A percentile compares a stretch with the other conserved stretches of the same genome.
phyloP scores from a whole-genome alignment of 1,140 invertebrate species.

The Diabrotica virgifera region DNA sequence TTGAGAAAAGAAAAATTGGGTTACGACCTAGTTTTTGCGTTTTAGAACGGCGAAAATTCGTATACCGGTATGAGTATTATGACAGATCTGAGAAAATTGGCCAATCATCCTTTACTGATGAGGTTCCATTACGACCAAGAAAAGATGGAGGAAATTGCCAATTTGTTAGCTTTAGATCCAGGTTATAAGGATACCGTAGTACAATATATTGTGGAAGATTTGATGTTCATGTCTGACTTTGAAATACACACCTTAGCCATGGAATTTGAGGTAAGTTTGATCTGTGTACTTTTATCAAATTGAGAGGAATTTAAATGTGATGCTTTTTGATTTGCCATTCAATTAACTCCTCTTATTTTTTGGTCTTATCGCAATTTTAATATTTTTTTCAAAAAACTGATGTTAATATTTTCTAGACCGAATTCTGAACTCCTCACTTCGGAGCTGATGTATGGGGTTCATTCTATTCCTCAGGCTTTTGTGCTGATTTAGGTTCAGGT shows the following conservation, averaged over 20 bases:
- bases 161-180: slow-evolving; percentile 66
- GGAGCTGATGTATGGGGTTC: no score
- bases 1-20: no score
- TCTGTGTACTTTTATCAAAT: no score
- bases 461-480: no score
- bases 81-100: slow-evolving; percentile 84
- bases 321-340: no score
- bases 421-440: no score
- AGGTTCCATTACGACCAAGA: slow-evolving; percentile 75
- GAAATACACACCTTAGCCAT: slow-evolving; percentile 80
- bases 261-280: slow-evolving; percentile 56
- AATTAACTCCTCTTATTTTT: no score
- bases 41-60: slow-evolving; percentile 24
- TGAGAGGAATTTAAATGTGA: no score
- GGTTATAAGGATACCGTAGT: slow-evolving; percentile 77
- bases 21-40: neutral
- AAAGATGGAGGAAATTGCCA: slow-evolving; percentile 69
- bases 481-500: no score
- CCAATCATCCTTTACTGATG: slow-evolving; percentile 84
- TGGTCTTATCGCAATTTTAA: no score
- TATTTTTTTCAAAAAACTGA: no score
- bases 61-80: slow-evolving; percentile 73
- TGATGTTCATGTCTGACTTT: slow-evolving; percentile 86
- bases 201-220: slow-evolving; percentile 83
- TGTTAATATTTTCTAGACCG: no score